Evolutionary conservation across 2,888 invertebrate species (phyloP).

Genomic region (Argynnis bischoffii): DNA sequence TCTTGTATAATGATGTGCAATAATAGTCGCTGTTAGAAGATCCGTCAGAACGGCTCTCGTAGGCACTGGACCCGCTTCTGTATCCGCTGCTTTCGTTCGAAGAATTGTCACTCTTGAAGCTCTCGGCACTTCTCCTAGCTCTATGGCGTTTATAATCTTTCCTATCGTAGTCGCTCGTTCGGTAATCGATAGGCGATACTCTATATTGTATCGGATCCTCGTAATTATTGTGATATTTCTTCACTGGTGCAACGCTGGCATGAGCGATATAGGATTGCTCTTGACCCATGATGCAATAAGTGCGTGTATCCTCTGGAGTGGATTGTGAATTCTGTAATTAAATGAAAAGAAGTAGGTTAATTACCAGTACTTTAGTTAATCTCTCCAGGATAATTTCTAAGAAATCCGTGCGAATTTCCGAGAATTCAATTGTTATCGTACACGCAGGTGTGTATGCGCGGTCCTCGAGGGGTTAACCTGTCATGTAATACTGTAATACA

Average conservation of each 20-base stretch:
- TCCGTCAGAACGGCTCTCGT: constrained; percentile 69
- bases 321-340: constrained; percentile 57
- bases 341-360: not conserved
- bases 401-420: too few relatives aligned
- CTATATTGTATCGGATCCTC: constrained; percentile 60
- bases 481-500: not conserved
- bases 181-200: constrained; percentile 55
- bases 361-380: too few relatives aligned
- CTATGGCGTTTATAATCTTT: constrained; percentile 66
- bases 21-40: constrained; percentile 72
- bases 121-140: constrained; percentile 64
- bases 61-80: constrained; percentile 72
- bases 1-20: constrained; percentile 75
- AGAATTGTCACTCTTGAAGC: constrained; percentile 74
- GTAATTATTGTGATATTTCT: constrained; percentile 66
- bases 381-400: too few relatives aligned
- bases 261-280: constrained; percentile 72
- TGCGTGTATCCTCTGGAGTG: constrained; percentile 52
- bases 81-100: constrained; percentile 77
- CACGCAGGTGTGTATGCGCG: too few relatives aligned
- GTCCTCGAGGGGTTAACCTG: too few relatives aligned
- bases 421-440: too few relatives aligned
- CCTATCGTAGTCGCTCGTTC: constrained; percentile 56
- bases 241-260: constrained; percentile 61
- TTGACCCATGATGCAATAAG: constrained; percentile 71